Evolutionary conservation across 2,797 vertebrate genomes (phyloP).

Genomic region (Lepidocolaptes lacrymiger): DNA sequence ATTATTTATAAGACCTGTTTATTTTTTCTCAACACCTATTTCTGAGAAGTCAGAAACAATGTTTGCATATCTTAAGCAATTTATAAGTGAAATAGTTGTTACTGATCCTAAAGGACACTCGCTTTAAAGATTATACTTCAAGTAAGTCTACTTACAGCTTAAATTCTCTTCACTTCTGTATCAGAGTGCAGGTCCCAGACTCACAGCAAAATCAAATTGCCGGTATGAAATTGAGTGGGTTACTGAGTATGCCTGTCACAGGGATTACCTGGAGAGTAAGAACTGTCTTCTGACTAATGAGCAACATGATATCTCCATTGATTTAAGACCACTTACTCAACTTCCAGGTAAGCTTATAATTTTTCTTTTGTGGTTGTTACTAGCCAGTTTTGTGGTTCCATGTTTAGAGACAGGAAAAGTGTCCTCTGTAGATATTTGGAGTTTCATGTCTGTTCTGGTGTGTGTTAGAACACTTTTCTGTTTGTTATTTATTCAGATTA

Average conservation of each 20-base stretch:
- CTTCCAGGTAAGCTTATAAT: slow-evolving; percentile 54
- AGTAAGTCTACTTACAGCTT: background rate
- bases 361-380: background rate
- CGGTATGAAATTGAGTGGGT: slow-evolving; percentile 94
- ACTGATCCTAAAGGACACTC: background rate
- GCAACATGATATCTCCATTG: slow-evolving; percentile 88
- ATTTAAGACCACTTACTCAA: slow-evolving; percentile 83
- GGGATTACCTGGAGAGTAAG: slow-evolving; percentile 91
- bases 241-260: slow-evolving; percentile 95
- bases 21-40: background rate
- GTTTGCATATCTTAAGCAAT: background rate
- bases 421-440: background rate
- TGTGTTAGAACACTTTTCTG: background rate
- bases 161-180: background rate
- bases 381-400: background rate
- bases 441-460: background rate
- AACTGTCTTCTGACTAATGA: slow-evolving; percentile 82
- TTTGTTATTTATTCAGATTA: slow-evolving; percentile 21
- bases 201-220: slow-evolving; percentile 88
- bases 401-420: background rate
- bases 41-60: background rate
- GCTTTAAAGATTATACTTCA: background rate
- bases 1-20: background rate
- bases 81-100: background rate
- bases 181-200: slow-evolving; percentile 87